phyloP scores from a whole-genome alignment of 2,888 invertebrate species.

The Cinara cedri region DNA sequence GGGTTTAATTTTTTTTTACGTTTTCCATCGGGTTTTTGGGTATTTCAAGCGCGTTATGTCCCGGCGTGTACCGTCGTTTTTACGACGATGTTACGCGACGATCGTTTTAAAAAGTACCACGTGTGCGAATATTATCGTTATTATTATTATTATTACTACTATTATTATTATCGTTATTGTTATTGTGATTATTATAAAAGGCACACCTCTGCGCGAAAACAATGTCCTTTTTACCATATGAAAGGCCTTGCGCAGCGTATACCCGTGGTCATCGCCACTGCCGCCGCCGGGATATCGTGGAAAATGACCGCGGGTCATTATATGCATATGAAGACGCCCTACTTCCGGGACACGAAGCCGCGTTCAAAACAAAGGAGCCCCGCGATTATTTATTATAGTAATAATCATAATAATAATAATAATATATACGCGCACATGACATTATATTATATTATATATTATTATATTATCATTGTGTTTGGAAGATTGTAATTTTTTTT shows the following conservation, averaged over 20 bases:
- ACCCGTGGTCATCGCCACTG: slow-evolving; percentile 14
- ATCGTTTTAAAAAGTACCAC: too few species aligned
- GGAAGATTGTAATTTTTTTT: slow-evolving; percentile 36
- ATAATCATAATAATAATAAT: slow-evolving; percentile 8
- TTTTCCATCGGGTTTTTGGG: too few species aligned
- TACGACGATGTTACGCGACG: too few species aligned
- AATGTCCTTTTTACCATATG: slow-evolving; percentile 57
- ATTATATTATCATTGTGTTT: slow-evolving; percentile 44
- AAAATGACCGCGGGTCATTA: slow-evolving; percentile 56
- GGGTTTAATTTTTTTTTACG: too few species aligned
- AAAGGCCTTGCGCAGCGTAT: slow-evolving; percentile 26
- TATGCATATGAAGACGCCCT: slow-evolving; percentile 57
- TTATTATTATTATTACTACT: neutral
- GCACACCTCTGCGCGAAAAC: slow-evolving; percentile 36
- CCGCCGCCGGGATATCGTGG: slow-evolving; percentile 22
- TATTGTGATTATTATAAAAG: slow-evolving; percentile 12
- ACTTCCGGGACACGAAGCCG: slow-evolving; percentile 56
- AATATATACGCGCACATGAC: neutral
- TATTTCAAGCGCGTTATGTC: too few species aligned
- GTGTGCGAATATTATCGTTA: neutral
- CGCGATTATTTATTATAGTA: slow-evolving; percentile 47
- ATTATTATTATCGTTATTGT: neutral
- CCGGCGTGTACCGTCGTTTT: too few species aligned
- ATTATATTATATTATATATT: slow-evolving; percentile 28
- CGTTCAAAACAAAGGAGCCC: slow-evolving; percentile 44